Percentiles rank a stretch among this genome's conserved stretches.
Conservation (phyloP, 2,888 invertebrate species). For the Idaea aversata region DNA sequence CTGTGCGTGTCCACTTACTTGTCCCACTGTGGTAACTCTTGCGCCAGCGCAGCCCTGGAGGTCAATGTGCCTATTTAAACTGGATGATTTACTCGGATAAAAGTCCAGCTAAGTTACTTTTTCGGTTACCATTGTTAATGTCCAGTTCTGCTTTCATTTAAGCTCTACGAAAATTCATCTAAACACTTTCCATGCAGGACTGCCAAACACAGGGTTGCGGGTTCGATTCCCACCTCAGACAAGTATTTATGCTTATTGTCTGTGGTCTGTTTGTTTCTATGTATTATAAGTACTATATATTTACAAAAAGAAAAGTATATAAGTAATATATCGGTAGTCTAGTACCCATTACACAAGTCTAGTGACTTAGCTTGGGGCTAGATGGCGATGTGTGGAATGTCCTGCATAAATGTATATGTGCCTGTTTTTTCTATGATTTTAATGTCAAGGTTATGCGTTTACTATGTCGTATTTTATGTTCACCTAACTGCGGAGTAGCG, state of each 20-base stretch:
- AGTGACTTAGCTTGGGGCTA: too few species aligned
- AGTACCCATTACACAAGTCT: too few species aligned
- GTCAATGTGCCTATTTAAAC: constrained; percentile 67
- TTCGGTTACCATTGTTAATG: constrained; percentile 18
- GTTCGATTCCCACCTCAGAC: too few species aligned
- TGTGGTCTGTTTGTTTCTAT: too few species aligned
- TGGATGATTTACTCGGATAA: constrained; percentile 36
- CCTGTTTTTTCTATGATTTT: constrained; percentile 1
- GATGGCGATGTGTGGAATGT: too few species aligned
- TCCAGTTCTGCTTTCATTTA: background rate
- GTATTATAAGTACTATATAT: too few species aligned
- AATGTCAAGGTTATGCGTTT: background rate
- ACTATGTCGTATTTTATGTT: background rate
- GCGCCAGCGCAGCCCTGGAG: constrained; percentile 58
- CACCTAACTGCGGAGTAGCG: background rate
- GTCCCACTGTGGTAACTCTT: constrained; percentile 42
- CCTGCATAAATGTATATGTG: too few species aligned
- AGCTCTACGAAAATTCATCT: background rate
- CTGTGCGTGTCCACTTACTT: constrained; percentile 52
- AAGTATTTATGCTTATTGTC: too few species aligned
- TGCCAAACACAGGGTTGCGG: too few species aligned
- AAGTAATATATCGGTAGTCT: too few species aligned
- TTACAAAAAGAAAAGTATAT: too few species aligned
- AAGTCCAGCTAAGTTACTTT: constrained; percentile 4
- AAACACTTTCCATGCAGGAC: too few species aligned